Evolutionary conservation across 2,888 invertebrate species (phyloP).

Genomic region (Panzeria rudis): DNA sequence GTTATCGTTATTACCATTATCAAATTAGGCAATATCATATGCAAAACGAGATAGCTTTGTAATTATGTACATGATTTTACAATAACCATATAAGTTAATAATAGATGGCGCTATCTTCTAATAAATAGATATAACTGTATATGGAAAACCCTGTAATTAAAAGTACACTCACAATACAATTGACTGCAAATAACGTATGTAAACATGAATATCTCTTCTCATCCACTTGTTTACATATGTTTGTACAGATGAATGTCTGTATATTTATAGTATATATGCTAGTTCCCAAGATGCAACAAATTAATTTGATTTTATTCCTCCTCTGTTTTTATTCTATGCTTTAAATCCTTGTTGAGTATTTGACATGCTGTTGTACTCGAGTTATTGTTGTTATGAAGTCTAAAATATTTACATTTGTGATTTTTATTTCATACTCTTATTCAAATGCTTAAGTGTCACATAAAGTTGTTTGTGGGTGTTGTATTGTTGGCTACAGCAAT

Average conservation of each 20-base stretch:
- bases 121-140: no score
- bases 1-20: no score
- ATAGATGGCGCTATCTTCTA: no score
- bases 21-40: no score
- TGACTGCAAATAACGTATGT: slow-evolving; percentile 30
- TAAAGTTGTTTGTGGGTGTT: slow-evolving; percentile 28
- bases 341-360: slow-evolving; percentile 32
- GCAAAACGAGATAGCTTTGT: no score
- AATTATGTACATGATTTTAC: no score
- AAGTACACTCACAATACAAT: background rate
- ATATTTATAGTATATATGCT: background rate
- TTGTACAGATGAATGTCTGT: background rate
- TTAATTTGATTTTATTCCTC: slow-evolving; percentile 33
- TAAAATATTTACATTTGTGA: slow-evolving; percentile 44
- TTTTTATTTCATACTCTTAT: slow-evolving; percentile 36
- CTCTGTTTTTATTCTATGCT: background rate
- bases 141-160: background rate
- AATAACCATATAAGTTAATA: no score
- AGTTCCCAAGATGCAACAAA: slow-evolving; percentile 49
- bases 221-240: background rate
- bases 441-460: slow-evolving; percentile 46
- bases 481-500: slow-evolving; percentile 11
- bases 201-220: slow-evolving; percentile 7
- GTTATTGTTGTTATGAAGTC: slow-evolving; percentile 32
- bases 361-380: background rate